phyloP scores from a whole-genome alignment of 2,797 vertebrate genomes.

The Clamator glandarius region DNA sequence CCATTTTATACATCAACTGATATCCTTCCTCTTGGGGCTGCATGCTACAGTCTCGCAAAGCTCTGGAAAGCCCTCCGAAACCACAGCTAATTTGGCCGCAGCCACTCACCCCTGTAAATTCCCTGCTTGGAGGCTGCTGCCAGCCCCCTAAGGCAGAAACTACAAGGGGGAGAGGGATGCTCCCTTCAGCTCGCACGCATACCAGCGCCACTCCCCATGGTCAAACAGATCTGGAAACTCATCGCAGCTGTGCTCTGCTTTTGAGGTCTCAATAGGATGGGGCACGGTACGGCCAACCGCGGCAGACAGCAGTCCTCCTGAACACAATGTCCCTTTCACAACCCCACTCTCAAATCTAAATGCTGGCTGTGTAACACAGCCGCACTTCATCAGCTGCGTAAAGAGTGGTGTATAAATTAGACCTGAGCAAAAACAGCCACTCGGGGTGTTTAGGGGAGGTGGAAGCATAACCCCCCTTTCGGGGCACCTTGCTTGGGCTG shows the following conservation, averaged over 20 bases:
- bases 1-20: slow-evolving; percentile 48
- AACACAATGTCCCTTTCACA: slow-evolving; percentile 41
- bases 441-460: not conserved
- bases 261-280: not conserved
- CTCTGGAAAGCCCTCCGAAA: slow-evolving; percentile 31
- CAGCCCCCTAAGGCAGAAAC: not conserved
- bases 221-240: slow-evolving; percentile 22
- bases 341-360: not conserved
- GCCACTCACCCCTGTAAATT: not conserved
- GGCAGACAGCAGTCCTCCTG: not conserved
- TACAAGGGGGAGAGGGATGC: not conserved
- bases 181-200: not conserved
- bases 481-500: not conserved
- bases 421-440: slow-evolving; percentile 7
- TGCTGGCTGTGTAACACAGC: slow-evolving; percentile 7
- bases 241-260: slow-evolving; percentile 16
- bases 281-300: not conserved
- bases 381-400: not conserved
- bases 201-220: not conserved
- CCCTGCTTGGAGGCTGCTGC: not conserved
- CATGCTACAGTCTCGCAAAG: not conserved
- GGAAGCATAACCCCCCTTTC: not conserved
- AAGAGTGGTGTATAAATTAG: not conserved
- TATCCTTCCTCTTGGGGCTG: slow-evolving; percentile 44
- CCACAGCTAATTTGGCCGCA: slow-evolving; percentile 25